phyloP scores from a whole-genome alignment of 2,113 vertebrate genomes.

The Gallinago paraguaiae region DNA sequence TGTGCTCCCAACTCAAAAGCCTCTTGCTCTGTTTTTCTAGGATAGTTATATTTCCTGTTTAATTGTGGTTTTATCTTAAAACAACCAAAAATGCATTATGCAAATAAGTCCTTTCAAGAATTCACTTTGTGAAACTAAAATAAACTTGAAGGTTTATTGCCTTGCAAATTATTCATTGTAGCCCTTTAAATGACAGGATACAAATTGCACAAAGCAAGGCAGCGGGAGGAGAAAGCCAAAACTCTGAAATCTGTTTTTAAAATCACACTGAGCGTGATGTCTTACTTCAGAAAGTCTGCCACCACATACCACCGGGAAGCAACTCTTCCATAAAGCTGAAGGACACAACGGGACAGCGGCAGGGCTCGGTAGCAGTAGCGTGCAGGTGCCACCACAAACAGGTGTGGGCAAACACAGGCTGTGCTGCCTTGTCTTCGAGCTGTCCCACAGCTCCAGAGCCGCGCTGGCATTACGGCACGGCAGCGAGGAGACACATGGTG shows the following conservation, averaged over 20 bases:
- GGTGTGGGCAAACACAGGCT: no score
- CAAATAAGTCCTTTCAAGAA: constrained; percentile 53
- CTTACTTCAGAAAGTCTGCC: neutral
- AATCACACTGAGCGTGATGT: neutral
- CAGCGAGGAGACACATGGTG: neutral
- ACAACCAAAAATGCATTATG: constrained; percentile 52
- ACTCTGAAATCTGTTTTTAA: neutral
- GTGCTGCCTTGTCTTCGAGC: neutral
- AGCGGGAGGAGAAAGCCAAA: neutral
- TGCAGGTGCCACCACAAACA: fast-evolving
- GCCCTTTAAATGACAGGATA: neutral
- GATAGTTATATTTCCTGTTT: neutral
- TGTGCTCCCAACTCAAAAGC: neutral
- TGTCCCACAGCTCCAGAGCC: neutral
- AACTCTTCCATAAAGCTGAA: neutral
- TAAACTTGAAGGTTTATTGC: constrained; percentile 26
- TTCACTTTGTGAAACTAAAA: constrained; percentile 47
- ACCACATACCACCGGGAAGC: neutral
- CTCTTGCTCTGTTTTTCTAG: neutral
- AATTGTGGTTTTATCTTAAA: constrained; percentile 61
- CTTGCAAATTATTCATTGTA: constrained; percentile 18
- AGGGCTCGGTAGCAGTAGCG: neutral
- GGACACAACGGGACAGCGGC: fast-evolving
- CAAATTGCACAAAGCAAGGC: neutral
- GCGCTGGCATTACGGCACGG: fast-evolving